These are phyloP conservation scores for Coelinius sp. DNA, from an alignment of 2,888 invertebrate genomes.

Conservation along the genomic window DNA sequence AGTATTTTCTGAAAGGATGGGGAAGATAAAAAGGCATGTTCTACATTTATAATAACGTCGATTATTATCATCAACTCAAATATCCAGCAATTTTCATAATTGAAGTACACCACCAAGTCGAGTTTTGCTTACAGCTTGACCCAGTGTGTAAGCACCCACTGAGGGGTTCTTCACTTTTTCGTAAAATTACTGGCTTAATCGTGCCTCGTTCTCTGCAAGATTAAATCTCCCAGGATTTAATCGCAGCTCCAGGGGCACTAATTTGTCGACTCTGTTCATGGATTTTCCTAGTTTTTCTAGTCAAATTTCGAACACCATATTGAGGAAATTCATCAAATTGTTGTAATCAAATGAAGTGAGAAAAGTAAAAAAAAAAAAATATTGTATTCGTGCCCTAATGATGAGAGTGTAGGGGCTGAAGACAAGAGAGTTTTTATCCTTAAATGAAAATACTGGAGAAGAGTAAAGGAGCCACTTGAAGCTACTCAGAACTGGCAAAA, in stretches of 20 bases:
- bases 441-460: constrained; percentile 10
- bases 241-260: constrained; percentile 58
- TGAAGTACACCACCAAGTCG: neutral
- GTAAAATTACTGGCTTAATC: constrained; percentile 55
- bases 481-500: constrained; percentile 54
- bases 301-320: no score
- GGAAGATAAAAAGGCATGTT: no score
- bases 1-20: no score
- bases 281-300: neutral
- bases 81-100: neutral
- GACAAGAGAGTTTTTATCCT: constrained; percentile 28
- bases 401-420: constrained; percentile 17
- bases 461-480: constrained; percentile 48
- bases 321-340: no score
- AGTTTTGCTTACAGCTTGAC: neutral
- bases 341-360: neutral
- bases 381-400: no score
- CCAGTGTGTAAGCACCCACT: neutral
- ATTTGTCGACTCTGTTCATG: constrained; percentile 53
- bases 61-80: no score
- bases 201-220: constrained; percentile 61
- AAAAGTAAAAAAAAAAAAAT: neutral
- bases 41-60: no score
- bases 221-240: constrained; percentile 62
- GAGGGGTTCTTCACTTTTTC: constrained; percentile 5